Base-by-base conservation (phyloP, 2,888 invertebrate species). In the Cremastobaeus sp. region DNA sequence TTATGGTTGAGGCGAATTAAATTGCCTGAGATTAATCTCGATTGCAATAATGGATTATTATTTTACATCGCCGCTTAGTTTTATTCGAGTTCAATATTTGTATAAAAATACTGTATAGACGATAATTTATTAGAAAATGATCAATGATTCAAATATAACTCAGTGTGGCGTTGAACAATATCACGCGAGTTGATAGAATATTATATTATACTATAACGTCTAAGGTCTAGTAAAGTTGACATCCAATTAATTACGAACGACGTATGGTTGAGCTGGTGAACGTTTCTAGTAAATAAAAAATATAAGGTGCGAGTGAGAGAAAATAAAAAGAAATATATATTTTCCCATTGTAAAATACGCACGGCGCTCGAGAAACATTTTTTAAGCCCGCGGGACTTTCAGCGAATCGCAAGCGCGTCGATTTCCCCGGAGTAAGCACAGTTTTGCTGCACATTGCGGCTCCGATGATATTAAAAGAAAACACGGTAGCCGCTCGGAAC, bases 401-500 rank as follows among this genome's bases (percentile, higher is more conserved):
- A 57, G 69, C 68, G 57, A 70, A 50, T 70, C 64, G 73, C 50
- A 66, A 57, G 45, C 50, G 35, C 71, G 71, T 66, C 71, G 74
- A 75, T 75, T 75, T 75, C 74, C 74, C 70, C 47, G 66, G 74
- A 74, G 74, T 65, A 35, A 62, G 66, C 60, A 64, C 43, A 66
- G 48, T 66, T 74, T 69, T 50, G 59, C 59, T 66, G 35, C 60
- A 43, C 60, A 55, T 48, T 59, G 55, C 54, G 60, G 60, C 59
- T 69, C 59, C 50, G 59, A 32, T 62, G 55, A 71, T 75, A 64
- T 71, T 75, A 71, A 75, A 71, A 55, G 45, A 60, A 66, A 64
- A 62, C 54, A 45, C 34, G 32, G 62, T 47, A 60, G 35, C 35
- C 48, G 60, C 50, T 32, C 54, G 57, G 69, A 57, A 50, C 65